Base-by-base conservation (phyloP, 2,797 vertebrate species). In the Cottoperca gobio region DNA sequence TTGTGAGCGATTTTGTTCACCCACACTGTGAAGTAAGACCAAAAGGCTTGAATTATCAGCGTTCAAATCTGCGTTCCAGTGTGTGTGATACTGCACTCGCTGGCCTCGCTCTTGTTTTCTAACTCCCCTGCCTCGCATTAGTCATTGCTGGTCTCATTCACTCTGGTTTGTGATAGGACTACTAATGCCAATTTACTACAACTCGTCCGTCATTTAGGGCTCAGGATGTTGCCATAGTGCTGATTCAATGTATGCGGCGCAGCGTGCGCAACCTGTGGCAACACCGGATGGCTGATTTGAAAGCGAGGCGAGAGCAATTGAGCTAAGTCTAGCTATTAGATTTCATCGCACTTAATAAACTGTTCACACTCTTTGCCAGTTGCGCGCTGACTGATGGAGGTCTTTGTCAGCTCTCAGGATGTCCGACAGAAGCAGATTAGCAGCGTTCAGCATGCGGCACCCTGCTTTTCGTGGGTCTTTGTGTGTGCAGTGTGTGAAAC, bases 341-440 rank as follows among this genome's bases (percentile, higher is more conserved):
- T 88, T 85, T 79, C 59, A 65, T 60, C 21, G 19, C 53, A 76
- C 83, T 88, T 83, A 83, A 88, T 89, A 90, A 92, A 84, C 73
- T 6, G 52, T 72, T 76, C 35, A 58, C 78, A 48, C 79, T 73
- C 58, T 52, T n/a, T 1, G 46, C 70, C 6, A 39, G 35, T 54
- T 10, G 76, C 0, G 17, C 23, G 37, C 49, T 24, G 73, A 71
- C 78, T 0, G 46, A 48, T 81, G 57, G 43, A 28, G 46, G 55
- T 59, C 88, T 89, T 86, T 87, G 78, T 86, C 72, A 57, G 59
- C 64, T 68, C 87, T 77, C 60, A 76, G 88, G 81, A 90, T 61
- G 85, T 86, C 84, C 60, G 57, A 84, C 46, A 68, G 82, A 75
- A 82, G 84, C 76, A 80, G 90, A 92, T 92, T 86, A 91, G 83